These are phyloP conservation scores for Leguminivora glycinivorella DNA, from an alignment of 1,140 invertebrate species.

Conservation along the genomic window DNA sequence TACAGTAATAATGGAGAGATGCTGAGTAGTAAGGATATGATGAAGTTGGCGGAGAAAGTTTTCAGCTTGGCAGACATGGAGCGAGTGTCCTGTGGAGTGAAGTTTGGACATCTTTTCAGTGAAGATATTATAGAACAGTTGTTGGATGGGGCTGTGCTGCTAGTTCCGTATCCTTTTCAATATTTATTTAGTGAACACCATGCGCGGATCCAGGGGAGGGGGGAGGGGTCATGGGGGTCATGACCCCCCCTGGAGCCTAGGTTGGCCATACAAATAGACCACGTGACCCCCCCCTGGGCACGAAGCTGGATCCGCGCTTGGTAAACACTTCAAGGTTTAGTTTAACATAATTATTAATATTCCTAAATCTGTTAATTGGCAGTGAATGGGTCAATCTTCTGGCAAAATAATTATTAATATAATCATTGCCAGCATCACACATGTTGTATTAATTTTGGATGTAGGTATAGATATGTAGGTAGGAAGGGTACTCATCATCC, in stretches of 20 bases:
- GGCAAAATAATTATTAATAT: neutral
- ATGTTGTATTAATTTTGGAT: neutral
- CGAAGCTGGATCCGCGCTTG: too few relatives aligned
- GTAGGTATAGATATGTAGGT: too few relatives aligned
- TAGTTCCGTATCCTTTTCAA: slow-evolving; percentile 83
- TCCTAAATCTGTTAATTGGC: neutral
- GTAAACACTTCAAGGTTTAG: too few relatives aligned
- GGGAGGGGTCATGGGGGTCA: too few relatives aligned
- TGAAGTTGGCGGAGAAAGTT: slow-evolving; percentile 79
- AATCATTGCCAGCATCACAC: neutral
- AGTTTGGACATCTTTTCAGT: slow-evolving; percentile 54
- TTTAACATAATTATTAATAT: too few relatives aligned
- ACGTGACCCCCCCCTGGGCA: too few relatives aligned
- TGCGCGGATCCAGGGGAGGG: too few relatives aligned
- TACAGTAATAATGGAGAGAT: slow-evolving; percentile 92
- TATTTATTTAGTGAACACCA: neutral
- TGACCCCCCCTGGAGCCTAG: too few relatives aligned
- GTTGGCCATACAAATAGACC: too few relatives aligned
- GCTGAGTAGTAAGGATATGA: slow-evolving; percentile 88
- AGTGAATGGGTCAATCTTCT: neutral
- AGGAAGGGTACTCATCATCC: too few relatives aligned
- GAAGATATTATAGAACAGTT: slow-evolving; percentile 75
- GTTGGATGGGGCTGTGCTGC: slow-evolving; percentile 75
- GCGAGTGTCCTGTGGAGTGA: slow-evolving; percentile 49
- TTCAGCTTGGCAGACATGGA: slow-evolving; percentile 52